A percentile compares a stretch with the other conserved stretches of the same genome.
phyloP scores from a whole-genome alignment of 2,888 invertebrate genomes.

The Archaeoteleia sp. region DNA sequence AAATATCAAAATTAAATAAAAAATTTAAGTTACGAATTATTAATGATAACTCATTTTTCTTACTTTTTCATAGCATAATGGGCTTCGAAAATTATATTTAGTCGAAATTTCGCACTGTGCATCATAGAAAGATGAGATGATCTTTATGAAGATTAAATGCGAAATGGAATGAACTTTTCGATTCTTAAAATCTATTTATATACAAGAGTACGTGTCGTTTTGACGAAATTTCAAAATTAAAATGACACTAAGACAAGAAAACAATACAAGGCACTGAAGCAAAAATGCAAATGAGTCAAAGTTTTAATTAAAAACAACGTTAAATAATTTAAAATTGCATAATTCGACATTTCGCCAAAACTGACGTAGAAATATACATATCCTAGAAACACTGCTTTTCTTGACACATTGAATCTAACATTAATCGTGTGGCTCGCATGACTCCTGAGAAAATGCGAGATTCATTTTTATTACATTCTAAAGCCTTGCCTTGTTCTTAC shows the following conservation, averaged over 20 bases:
- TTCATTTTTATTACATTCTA: conserved; percentile 30
- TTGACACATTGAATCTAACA: conserved; percentile 32
- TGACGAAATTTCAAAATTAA: conserved; percentile 9
- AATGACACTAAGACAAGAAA: not conserved
- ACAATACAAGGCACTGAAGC: conserved; percentile 2
- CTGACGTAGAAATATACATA: conserved; percentile 3
- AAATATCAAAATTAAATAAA: not conserved
- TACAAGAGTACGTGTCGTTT: conserved; percentile 14
- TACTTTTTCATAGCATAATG: conserved; percentile 32
- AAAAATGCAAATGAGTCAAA: conserved; percentile 3
- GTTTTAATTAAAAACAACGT: no score
- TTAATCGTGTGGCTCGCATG: conserved; percentile 26
- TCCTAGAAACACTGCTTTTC: conserved; percentile 22
- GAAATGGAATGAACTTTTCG: conserved; percentile 34
- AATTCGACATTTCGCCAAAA: conserved; percentile 16
- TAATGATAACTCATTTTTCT: no score
- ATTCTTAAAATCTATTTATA: conserved; percentile 21
- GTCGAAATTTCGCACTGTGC: conserved; percentile 10
- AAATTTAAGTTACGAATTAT: conserved; percentile 17
- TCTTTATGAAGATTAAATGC: conserved; percentile 34
- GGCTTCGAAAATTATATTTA: conserved; percentile 3
- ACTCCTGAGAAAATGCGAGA: conserved; percentile 4
- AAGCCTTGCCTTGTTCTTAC: conserved; percentile 61
- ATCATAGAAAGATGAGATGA: conserved; percentile 4
- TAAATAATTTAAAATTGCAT: not conserved